phyloP scores from a whole-genome alignment of 1,140 invertebrate genomes.

The Xylocopa sonorina region DNA sequence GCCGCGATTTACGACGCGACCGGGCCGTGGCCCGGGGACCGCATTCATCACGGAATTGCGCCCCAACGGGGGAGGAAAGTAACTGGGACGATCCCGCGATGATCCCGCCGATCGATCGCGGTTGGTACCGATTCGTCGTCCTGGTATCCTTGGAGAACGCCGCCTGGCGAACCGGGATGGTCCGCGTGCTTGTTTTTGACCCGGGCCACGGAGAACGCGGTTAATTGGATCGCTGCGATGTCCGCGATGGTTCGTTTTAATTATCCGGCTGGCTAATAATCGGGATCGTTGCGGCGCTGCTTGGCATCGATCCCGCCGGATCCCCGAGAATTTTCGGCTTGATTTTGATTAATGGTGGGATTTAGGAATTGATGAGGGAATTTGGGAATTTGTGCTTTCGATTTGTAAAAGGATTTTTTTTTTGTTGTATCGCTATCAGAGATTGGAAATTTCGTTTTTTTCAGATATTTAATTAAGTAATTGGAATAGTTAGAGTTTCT shows the following conservation, averaged over 20 bases:
- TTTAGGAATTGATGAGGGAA: no score
- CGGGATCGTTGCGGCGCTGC: background rate
- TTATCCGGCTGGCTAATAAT: background rate
- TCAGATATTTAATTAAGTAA: no score
- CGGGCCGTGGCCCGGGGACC: background rate
- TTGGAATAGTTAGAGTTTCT: no score
- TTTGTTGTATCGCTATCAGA: no score
- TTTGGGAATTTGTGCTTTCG: no score
- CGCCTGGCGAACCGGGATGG: background rate
- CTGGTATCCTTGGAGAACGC: no score
- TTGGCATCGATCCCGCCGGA: background rate
- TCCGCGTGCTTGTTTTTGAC: conserved; percentile 20
- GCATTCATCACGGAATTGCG: conserved; percentile 39
- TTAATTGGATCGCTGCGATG: background rate
- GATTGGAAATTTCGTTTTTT: no score
- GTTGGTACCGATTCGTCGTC: no score
- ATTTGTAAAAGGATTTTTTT: no score
- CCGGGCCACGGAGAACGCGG: background rate
- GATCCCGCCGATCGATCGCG: background rate
- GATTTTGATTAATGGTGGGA: no score
- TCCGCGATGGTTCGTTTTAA: background rate
- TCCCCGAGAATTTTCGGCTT: background rate
- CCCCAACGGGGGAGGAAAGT: conserved; percentile 13
- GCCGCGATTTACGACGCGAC: conserved; percentile 34
- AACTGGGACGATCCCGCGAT: background rate